Conservation (phyloP, 2,888 invertebrate species). For the Ectemnius continuus region DNA sequence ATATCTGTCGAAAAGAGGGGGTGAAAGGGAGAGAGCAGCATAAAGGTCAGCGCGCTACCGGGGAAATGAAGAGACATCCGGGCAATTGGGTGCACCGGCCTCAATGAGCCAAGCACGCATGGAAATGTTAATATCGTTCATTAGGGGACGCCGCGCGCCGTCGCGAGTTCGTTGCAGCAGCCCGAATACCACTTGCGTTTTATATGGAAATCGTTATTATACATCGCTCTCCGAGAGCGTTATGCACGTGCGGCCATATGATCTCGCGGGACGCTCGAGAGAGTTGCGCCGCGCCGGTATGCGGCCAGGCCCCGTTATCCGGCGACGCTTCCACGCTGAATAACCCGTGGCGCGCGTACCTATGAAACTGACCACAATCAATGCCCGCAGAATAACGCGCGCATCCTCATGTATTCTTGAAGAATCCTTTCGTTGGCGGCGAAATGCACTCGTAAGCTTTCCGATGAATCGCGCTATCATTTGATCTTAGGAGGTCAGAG, state of each 20-base stretch:
- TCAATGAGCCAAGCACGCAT: constrained; percentile 25
- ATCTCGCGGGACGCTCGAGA: constrained; percentile 49
- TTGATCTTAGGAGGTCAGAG: constrained; percentile 5
- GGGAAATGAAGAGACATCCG: constrained; percentile 6
- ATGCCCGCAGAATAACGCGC: constrained; percentile 47
- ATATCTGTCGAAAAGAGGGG: too few species aligned
- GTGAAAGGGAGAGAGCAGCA: too few species aligned
- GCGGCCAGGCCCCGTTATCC: constrained; percentile 68
- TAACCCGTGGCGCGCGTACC: constrained; percentile 60
- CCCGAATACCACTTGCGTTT: constrained; percentile 49
- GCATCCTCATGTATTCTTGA: too few species aligned
- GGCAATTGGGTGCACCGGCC: constrained; percentile 5
- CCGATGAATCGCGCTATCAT: not conserved
- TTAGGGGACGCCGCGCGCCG: constrained; percentile 53
- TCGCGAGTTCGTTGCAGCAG: not conserved
- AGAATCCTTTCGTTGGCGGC: too few species aligned
- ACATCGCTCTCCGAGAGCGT: constrained; percentile 51
- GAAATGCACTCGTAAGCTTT: too few species aligned
- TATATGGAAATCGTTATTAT: constrained; percentile 64
- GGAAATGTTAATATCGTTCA: constrained; percentile 59
- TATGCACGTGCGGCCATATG: constrained; percentile 61
- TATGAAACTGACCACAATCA: constrained; percentile 55
- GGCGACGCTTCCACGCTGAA: constrained; percentile 65
- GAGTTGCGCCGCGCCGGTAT: constrained; percentile 48
- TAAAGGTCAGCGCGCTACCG: too few species aligned